A percentile compares a stretch with the other conserved stretches of the same genome.
These are phyloP conservation scores for Goniozus legneri DNA, from an alignment of 1,140 invertebrate genomes.

Conservation along the genomic window DNA sequence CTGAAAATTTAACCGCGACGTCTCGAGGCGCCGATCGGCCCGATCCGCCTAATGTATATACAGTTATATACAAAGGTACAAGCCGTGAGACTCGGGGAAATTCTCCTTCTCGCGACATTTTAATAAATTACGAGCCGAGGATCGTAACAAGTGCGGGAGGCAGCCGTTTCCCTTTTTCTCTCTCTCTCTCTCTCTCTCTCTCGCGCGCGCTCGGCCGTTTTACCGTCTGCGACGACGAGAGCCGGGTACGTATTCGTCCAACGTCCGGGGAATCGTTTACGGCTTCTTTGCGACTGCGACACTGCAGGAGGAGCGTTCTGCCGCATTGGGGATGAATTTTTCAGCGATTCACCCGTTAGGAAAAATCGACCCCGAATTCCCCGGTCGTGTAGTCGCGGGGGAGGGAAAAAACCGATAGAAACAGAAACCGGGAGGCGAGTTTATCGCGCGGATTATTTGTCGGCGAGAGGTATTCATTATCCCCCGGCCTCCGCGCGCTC, in stretches of 20 bases:
- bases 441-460: background rate
- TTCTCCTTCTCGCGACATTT: constrained; percentile 14
- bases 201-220: constrained; percentile 14
- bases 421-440: background rate
- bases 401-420: background rate
- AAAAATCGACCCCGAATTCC: too few relatives aligned
- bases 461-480: background rate
- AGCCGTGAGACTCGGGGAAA: background rate
- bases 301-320: background rate
- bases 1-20: constrained; percentile 26
- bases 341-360: too few relatives aligned
- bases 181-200: too few relatives aligned
- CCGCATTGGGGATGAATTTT: too few relatives aligned
- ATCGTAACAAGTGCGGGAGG: too few relatives aligned
- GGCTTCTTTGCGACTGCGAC: constrained; percentile 18
- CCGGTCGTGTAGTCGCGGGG: too few relatives aligned
- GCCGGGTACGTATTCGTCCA: too few relatives aligned
- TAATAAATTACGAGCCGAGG: constrained; percentile 31
- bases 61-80: too few relatives aligned
- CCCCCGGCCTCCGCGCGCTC: background rate
- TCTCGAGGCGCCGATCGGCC: too few relatives aligned
- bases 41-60: too few relatives aligned
- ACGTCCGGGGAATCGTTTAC: constrained; percentile 32
- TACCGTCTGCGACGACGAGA: constrained; percentile 17
- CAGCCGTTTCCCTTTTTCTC: too few relatives aligned